Percentiles rank a stretch among this genome's conserved stretches.
Evolutionary conservation across 2,888 invertebrate species (phyloP).

Genomic region (Lycia hirtaria): DNA sequence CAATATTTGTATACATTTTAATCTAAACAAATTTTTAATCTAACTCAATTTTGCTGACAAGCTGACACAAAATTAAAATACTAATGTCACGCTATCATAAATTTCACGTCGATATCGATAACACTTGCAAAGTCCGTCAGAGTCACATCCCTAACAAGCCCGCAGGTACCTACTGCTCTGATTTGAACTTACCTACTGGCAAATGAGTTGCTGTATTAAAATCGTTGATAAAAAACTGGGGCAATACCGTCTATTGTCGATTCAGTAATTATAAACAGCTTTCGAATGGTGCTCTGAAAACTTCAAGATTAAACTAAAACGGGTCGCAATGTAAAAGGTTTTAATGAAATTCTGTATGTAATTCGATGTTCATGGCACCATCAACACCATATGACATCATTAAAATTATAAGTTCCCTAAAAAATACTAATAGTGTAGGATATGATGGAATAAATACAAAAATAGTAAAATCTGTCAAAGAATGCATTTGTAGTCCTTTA

Average conservation of each 20-base stretch:
- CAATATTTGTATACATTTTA: too few species aligned
- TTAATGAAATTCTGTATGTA: not conserved
- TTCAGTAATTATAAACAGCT: slow-evolving; percentile 25
- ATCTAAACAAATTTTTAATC: too few species aligned
- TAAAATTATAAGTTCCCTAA: too few species aligned
- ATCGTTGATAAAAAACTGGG: slow-evolving; percentile 29
- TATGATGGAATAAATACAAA: too few species aligned
- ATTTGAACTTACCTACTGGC: slow-evolving; percentile 24
- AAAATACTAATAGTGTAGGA: too few species aligned
- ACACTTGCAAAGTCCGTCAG: not conserved
- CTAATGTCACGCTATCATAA: not conserved
- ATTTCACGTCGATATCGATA: slow-evolving; percentile 11
- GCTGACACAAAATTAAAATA: not conserved
- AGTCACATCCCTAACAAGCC: slow-evolving; percentile 11
- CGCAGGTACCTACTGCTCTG: slow-evolving; percentile 22
- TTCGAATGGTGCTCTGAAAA: slow-evolving; percentile 16
- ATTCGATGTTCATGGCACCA: too few species aligned
- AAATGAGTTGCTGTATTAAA: slow-evolving; percentile 31
- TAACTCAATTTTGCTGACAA: too few species aligned
- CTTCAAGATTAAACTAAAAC: not conserved
- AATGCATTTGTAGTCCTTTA: too few species aligned
- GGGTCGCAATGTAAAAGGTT: not conserved
- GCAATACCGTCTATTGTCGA: slow-evolving; percentile 28
- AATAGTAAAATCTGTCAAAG: too few species aligned
- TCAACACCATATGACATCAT: too few species aligned